phyloP scores from a whole-genome alignment of 2,888 invertebrate species.

The Thereva nobilitata region DNA sequence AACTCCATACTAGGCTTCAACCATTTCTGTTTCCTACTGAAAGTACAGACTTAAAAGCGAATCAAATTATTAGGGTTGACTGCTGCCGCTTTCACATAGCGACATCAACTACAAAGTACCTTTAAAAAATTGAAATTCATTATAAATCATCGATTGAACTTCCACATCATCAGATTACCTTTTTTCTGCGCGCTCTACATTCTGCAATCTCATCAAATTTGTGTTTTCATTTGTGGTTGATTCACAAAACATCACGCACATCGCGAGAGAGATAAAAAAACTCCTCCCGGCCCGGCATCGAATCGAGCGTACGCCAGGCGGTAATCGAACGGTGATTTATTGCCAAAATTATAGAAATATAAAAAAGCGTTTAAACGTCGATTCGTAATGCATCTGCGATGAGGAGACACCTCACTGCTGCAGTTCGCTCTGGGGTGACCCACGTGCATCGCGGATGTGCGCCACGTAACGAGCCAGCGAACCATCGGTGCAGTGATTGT shows the following conservation, averaged over 20 bases:
- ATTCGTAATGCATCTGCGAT: slow-evolving; percentile 24
- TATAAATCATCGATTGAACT: background rate
- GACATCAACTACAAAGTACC: too few relatives aligned
- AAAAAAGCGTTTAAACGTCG: slow-evolving; percentile 34
- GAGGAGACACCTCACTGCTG: background rate
- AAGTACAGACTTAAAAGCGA: too few relatives aligned
- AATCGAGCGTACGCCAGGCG: slow-evolving; percentile 13
- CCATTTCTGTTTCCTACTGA: too few relatives aligned
- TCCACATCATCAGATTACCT: slow-evolving; percentile 20
- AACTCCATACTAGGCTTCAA: too few relatives aligned
- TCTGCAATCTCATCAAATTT: slow-evolving; percentile 37
- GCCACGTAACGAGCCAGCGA: slow-evolving; percentile 10
- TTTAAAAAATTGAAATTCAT: too few relatives aligned
- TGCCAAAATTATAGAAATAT: slow-evolving; percentile 38
- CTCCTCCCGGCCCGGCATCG: slow-evolving; percentile 13
- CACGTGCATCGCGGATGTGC: slow-evolving; percentile 8
- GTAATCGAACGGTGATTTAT: slow-evolving; percentile 42
- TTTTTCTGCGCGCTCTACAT: slow-evolving; percentile 15
- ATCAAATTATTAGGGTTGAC: too few relatives aligned
- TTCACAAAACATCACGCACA: slow-evolving; percentile 39
- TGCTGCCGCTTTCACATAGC: too few relatives aligned
- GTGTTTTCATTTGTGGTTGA: slow-evolving; percentile 41
- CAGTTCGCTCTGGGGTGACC: background rate
- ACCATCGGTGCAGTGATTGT: background rate
- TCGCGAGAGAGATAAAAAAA: slow-evolving; percentile 13